Conservation (phyloP, 2,888 invertebrate species). For the Dryobotodes eremita region DNA sequence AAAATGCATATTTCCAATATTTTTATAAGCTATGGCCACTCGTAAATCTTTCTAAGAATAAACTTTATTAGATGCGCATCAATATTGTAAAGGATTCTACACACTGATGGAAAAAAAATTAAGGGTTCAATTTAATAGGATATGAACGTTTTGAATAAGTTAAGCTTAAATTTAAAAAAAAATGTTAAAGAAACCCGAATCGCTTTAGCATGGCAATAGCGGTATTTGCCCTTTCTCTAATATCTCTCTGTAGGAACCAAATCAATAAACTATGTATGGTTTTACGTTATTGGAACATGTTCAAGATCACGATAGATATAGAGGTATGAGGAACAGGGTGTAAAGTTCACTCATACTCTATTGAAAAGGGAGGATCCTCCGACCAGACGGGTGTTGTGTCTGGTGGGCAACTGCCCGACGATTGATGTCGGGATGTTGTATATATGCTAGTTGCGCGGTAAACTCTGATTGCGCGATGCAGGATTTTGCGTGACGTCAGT, state of each 20-base stretch:
- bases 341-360: no score
- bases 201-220: background rate
- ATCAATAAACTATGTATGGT: background rate
- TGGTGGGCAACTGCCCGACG: no score
- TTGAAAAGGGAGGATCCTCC: no score
- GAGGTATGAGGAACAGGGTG: no score
- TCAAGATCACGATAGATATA: background rate
- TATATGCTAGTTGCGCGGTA: no score
- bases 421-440: no score
- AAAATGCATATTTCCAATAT: constrained; percentile 32
- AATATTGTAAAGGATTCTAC: constrained; percentile 14
- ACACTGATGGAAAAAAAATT: background rate
- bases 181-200: no score
- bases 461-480: no score
- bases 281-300: background rate
- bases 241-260: background rate
- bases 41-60: constrained; percentile 37
- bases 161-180: no score
- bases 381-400: no score
- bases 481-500: no score
- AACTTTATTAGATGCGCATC: constrained; percentile 8
- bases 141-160: background rate
- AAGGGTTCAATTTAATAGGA: background rate
- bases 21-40: constrained; percentile 38
- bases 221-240: background rate